phyloP scores from a whole-genome alignment of 2,797 vertebrate species.

The Sternotherus odoratus region DNA sequence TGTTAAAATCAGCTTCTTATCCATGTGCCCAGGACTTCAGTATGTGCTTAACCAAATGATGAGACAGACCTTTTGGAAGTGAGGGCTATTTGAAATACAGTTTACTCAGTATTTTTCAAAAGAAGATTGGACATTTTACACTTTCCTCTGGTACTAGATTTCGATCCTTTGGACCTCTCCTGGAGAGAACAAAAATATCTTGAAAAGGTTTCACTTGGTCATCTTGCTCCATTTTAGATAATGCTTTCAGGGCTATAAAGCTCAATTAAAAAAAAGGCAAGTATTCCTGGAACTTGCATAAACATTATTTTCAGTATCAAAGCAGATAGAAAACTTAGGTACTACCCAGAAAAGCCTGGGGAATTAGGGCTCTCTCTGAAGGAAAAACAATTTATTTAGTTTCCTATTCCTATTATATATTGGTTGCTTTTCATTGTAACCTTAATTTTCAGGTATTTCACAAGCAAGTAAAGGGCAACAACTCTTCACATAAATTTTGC shows the following conservation, averaged over 20 bases:
- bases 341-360: not conserved
- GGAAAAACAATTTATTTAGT: not conserved
- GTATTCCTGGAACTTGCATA: not conserved
- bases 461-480: not conserved
- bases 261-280: constrained; percentile 13
- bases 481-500: not conserved
- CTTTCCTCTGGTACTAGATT: not conserved
- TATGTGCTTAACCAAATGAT: constrained; percentile 18
- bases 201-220: not conserved
- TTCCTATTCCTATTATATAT: not conserved
- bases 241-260: not conserved
- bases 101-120: not conserved
- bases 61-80: constrained; percentile 9
- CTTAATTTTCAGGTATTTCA: not conserved
- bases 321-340: not conserved
- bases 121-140: constrained; percentile 3
- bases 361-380: not conserved
- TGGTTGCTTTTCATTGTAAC: constrained; percentile 4
- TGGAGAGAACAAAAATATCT: constrained; percentile 43
- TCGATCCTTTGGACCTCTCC: constrained; percentile 18
- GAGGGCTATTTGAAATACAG: constrained; percentile 20
- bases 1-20: not conserved
- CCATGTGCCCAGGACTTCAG: not conserved
- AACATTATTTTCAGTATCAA: not conserved
- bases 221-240: not conserved